Percentiles rank a stretch among this genome's conserved stretches.
Evolutionary conservation across 2,888 invertebrate genomes (phyloP).

Genomic region (Oegoconia quadripuncta): DNA sequence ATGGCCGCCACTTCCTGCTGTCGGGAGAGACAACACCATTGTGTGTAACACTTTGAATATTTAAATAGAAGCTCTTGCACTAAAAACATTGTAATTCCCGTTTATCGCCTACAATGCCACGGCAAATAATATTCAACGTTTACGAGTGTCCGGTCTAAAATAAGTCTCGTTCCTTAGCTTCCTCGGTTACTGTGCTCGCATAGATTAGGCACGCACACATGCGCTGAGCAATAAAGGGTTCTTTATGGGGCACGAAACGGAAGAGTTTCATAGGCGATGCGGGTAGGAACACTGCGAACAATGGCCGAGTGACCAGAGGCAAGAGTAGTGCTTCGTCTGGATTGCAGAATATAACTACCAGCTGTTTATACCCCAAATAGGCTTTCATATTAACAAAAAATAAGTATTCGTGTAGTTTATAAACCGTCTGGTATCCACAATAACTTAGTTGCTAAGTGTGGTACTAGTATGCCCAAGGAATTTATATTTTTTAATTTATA

Average conservation of each 20-base stretch:
- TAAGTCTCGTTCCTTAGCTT: slow-evolving; percentile 21
- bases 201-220: slow-evolving; percentile 48
- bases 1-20: slow-evolving; percentile 49
- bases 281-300: slow-evolving; percentile 40
- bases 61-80: slow-evolving; percentile 32
- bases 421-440: too few species aligned
- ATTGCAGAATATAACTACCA: too few species aligned
- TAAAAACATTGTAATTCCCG: slow-evolving; percentile 17
- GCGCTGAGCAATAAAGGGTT: slow-evolving; percentile 49
- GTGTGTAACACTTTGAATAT: slow-evolving; percentile 47
- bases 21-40: slow-evolving; percentile 28
- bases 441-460: too few species aligned
- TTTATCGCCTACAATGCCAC: slow-evolving; percentile 14
- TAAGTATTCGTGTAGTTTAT: too few species aligned
- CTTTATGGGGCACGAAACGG: slow-evolving; percentile 56
- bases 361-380: too few species aligned
- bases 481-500: too few species aligned
- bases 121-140: slow-evolving; percentile 9
- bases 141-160: slow-evolving; percentile 8
- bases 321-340: too few species aligned
- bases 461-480: too few species aligned
- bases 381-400: too few species aligned
- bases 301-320: slow-evolving; percentile 35
- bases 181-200: slow-evolving; percentile 33
- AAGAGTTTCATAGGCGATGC: slow-evolving; percentile 44